Evolutionary conservation across 2,888 invertebrate species (phyloP), one percentile per base, ranked within the genome.

Genomic region (Pyralis farinalis): DNA sequence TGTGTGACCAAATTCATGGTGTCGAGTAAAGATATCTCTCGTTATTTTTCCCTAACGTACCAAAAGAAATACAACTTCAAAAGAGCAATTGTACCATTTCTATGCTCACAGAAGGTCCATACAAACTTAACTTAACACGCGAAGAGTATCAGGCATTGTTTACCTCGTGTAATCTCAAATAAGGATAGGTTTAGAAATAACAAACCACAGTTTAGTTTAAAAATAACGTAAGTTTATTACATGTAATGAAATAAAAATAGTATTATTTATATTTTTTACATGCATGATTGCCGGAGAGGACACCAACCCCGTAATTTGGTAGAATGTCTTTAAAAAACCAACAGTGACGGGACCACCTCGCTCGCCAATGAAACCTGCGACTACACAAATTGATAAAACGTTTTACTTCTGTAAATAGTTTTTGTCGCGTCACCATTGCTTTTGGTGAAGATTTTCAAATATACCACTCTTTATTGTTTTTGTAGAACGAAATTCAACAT

Each of bases 161-260:
- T n/a, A n/a, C n/a, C n/a, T n/a, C n/a, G n/a, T n/a, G n/a, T n/a
- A n/a, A n/a, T n/a, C n/a, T n/a, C n/a, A n/a, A n/a, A n/a, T n/a
- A n/a, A n/a, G n/a, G n/a, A n/a, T n/a, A 16, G 16, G 16, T 16
- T 16, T 16, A 16, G 25, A 3, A 8, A 20, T 53, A 80, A 73
- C 66, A 57, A 85, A 84, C 85, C 68, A 42, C 65, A 64, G 42
- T 53, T 21, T 83, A 79, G 72, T 87, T 86, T 84, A 86, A 88
- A 87, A 88, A 88, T 87, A 87, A 86, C 85, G 81, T 87, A 84
- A 84, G 86, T 87, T 86, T 88, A 87, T 86, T 87, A 85, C 85
- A 87, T 83, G 81, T 85, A 84, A 82, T 84, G 58, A 86, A 87
- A 86, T 87, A 86, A 87, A 86, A 86, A 83, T 83, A 82, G 69